Percentiles rank a stretch among this genome's conserved stretches.
Conservation (phyloP, 2,113 vertebrate species). For the Herpetotheres cachinnans region DNA sequence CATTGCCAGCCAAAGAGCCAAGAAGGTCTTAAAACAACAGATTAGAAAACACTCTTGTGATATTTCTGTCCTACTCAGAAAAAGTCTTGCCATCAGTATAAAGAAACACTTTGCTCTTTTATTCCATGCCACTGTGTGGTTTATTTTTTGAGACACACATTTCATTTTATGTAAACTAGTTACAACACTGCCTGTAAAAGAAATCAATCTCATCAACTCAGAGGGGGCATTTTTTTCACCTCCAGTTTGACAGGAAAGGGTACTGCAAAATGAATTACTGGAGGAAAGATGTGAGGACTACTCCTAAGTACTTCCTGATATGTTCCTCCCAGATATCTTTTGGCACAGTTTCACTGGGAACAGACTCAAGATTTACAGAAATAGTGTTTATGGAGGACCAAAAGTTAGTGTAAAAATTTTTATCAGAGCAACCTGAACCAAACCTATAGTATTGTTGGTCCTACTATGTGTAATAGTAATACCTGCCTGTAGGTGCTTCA, state of each 20-base stretch:
- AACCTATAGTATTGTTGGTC: background rate
- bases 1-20: background rate
- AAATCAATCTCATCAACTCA: slow-evolving; percentile 44
- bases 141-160: slow-evolving; percentile 39
- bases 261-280: slow-evolving; percentile 42
- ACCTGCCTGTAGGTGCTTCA: background rate
- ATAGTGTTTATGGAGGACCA: background rate
- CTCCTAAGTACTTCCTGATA: slow-evolving; percentile 45
- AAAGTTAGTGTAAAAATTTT: background rate
- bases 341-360: slow-evolving; percentile 7
- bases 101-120: background rate
- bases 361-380: background rate
- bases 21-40: background rate
- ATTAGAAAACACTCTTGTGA: background rate
- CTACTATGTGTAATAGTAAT: background rate
- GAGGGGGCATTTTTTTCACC: slow-evolving; percentile 43
- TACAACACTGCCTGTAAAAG: slow-evolving; percentile 27
- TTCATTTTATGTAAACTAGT: slow-evolving; percentile 48
- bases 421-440: background rate
- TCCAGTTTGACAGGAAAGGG: slow-evolving; percentile 31
- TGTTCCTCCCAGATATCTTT: slow-evolving; percentile 12
- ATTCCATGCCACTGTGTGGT: background rate
- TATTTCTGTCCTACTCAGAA: background rate
- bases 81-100: background rate
- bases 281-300: slow-evolving; percentile 24